Evolutionary conservation across 1,140 invertebrate species (phyloP).

Genomic region (Phymorhynchus buccinoides): DNA sequence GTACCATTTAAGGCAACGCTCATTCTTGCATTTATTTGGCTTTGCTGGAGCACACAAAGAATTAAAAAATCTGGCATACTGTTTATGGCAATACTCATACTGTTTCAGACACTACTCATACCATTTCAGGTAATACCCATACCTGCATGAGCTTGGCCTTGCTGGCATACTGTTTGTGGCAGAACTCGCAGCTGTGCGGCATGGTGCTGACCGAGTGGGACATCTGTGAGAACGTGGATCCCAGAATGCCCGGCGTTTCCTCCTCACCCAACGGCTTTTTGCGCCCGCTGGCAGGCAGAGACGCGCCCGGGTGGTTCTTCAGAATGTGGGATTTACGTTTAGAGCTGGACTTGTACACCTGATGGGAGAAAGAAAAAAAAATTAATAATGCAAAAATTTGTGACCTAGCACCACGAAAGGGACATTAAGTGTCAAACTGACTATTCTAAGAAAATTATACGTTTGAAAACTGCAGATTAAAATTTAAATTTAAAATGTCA

Average conservation of each 20-base stretch:
- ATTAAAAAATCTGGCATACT: too few species aligned
- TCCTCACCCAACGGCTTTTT: conserved; percentile 64
- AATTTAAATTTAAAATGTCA: not conserved
- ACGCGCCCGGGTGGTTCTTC: conserved; percentile 87
- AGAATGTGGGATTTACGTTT: conserved; percentile 89
- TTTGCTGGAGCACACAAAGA: too few species aligned
- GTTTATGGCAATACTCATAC: too few species aligned
- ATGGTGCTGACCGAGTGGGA: conserved; percentile 81
- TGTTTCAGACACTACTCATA: too few species aligned
- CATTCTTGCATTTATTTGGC: too few species aligned
- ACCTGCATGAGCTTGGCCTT: conserved; percentile 83
- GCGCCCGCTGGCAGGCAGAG: conserved; percentile 77
- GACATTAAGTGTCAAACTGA: too few species aligned
- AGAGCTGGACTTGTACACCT: conserved; percentile 86
- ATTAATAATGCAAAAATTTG: too few species aligned
- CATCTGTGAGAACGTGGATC: conserved; percentile 80
- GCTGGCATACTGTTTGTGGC: conserved; percentile 86
- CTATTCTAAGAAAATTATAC: too few species aligned
- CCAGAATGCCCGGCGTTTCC: conserved; percentile 53
- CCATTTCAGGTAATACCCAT: not conserved
- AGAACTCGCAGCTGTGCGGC: conserved; percentile 85
- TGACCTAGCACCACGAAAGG: too few species aligned
- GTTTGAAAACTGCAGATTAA: too few species aligned
- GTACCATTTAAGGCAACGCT: too few species aligned
- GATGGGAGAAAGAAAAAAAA: too few species aligned